A percentile compares a stretch with the other conserved stretches of the same genome.
phyloP scores from a whole-genome alignment of 2,113 vertebrate genomes.

The Paratilapia polleni region DNA sequence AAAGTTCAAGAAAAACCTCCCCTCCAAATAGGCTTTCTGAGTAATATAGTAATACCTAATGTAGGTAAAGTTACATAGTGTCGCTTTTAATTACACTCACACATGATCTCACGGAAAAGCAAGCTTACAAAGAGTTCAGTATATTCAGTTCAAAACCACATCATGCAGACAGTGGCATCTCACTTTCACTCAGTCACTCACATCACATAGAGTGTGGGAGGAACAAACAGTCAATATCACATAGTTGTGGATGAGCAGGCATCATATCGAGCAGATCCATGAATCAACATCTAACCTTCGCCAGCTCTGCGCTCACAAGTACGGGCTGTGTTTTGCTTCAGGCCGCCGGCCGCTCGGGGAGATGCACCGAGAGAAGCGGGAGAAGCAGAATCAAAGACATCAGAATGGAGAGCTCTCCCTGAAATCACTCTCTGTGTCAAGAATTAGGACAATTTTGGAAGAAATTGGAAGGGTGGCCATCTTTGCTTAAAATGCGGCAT shows the following conservation, averaged over 20 bases:
- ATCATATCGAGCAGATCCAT: slow-evolving; percentile 32
- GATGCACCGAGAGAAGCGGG: not conserved
- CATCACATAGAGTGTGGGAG: slow-evolving; percentile 19
- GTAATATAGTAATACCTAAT: too few species aligned
- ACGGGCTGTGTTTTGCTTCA: slow-evolving; percentile 13
- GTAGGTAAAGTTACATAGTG: not conserved
- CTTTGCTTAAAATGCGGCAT: not conserved
- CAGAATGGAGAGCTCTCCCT: not conserved
- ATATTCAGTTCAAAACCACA: not conserved
- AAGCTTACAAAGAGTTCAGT: not conserved
- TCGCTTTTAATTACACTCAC: not conserved
- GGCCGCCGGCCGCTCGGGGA: not conserved
- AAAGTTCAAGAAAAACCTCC: too few species aligned
- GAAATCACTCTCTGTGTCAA: not conserved
- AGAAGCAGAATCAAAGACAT: not conserved
- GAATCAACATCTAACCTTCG: slow-evolving; percentile 39
- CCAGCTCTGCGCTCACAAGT: not conserved
- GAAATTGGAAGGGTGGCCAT: not conserved
- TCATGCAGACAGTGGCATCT: slow-evolving; percentile 1
- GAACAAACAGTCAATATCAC: slow-evolving; percentile 48
- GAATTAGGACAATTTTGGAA: not conserved
- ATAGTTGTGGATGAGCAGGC: slow-evolving; percentile 32
- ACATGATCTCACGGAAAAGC: not conserved
- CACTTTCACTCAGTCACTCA: slow-evolving; percentile 11
- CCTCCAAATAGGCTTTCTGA: not conserved